These are phyloP conservation scores for Drosophila macrospina DNA, from an alignment of 2,888 invertebrate species.

Conservation along the genomic window DNA sequence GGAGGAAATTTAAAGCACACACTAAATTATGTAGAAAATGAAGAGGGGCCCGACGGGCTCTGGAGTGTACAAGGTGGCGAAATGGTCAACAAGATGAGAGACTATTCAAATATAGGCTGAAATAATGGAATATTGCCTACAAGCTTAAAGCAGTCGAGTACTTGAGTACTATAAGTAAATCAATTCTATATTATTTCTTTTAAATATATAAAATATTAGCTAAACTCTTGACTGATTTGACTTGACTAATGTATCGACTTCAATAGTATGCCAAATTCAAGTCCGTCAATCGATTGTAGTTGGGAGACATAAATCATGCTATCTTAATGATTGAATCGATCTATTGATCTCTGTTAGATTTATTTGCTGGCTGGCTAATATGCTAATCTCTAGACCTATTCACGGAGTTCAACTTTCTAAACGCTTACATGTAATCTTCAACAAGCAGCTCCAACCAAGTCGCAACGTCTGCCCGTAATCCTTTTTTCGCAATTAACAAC, in stretches of 20 bases:
- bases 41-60: not conserved
- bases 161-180: too few relatives aligned
- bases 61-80: not conserved
- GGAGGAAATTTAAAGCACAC: conserved; percentile 17
- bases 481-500: conserved; percentile 80
- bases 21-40: conserved; percentile 17
- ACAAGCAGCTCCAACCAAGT: conserved; percentile 25
- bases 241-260: too few relatives aligned
- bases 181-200: too few relatives aligned
- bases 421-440: conserved; percentile 63
- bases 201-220: too few relatives aligned
- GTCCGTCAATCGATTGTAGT: not conserved
- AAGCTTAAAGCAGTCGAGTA: too few relatives aligned
- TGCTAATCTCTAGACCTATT: conserved; percentile 46
- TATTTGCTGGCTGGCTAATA: conserved; percentile 17
- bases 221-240: too few relatives aligned
- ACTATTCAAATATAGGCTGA: too few relatives aligned
- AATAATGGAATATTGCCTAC: too few relatives aligned
- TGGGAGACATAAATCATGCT: not conserved
- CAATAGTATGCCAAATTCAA: not conserved
- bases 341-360: conserved; percentile 14
- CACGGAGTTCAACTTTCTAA: conserved; percentile 66
- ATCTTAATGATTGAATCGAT: conserved; percentile 11
- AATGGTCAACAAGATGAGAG: not conserved
- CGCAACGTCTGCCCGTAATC: conserved; percentile 63